phyloP scores from a whole-genome alignment of 2,113 vertebrate species.

The Nycticebus coucang region DNA sequence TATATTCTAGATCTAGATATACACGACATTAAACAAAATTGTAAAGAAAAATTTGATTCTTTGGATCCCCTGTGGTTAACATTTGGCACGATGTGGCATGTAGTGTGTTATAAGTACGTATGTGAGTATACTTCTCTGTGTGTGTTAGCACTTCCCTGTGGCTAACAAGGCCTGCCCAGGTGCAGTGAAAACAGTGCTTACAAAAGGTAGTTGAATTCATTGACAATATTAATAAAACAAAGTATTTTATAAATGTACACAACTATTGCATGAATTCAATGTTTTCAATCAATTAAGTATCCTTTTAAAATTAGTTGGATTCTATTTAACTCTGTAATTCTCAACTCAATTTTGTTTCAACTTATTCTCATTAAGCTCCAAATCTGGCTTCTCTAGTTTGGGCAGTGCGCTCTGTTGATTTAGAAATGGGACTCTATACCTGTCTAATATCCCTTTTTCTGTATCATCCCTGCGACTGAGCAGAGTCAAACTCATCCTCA shows the following conservation, averaged over 20 bases:
- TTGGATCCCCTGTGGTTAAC: not conserved
- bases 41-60: constrained; percentile 22
- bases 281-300: constrained; percentile 28
- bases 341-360: not conserved
- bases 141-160: not conserved
- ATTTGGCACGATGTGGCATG: not conserved
- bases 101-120: not conserved
- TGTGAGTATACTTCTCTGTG: too few relatives aligned
- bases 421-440: not conserved
- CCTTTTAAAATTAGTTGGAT: constrained; percentile 19
- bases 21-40: not conserved
- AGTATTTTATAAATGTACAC: not conserved
- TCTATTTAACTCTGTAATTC: constrained; percentile 23
- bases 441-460: not conserved
- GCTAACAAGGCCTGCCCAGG: not conserved
- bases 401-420: not conserved
- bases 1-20: not conserved
- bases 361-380: constrained; percentile 8
- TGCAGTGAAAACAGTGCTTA: constrained; percentile 1
- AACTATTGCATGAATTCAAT: not conserved
- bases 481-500: not conserved
- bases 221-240: not conserved
- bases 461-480: not conserved
- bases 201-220: not conserved
- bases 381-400: not conserved